phyloP scores from a whole-genome alignment of 2,888 invertebrate genomes.

The Troglohyphantes excavatus region DNA sequence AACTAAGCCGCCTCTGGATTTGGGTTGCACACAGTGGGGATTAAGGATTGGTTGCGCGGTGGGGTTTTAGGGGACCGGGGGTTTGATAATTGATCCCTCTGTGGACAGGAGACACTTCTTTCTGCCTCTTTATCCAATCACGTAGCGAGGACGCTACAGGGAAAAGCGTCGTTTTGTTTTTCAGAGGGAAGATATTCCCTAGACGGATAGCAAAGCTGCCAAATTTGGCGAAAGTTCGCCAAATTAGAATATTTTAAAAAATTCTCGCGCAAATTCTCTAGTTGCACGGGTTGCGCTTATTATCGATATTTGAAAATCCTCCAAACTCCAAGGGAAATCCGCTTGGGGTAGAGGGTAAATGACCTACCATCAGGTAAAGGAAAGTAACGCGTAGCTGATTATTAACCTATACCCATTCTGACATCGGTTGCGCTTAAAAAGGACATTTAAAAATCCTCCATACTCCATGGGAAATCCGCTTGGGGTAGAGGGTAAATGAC shows the following conservation, averaged over 20 bases:
- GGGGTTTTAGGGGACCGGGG: conserved; percentile 51
- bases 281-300: too few species aligned
- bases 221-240: neutral
- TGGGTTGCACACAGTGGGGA: conserved; percentile 48
- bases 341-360: too few species aligned
- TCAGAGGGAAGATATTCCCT: conserved; percentile 35
- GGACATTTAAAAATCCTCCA: too few species aligned
- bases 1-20: conserved; percentile 72
- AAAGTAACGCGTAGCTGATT: too few species aligned
- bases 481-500: too few species aligned
- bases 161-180: conserved; percentile 65
- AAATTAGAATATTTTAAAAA: neutral
- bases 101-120: conserved; percentile 71
- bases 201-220: neutral
- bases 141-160: conserved; percentile 47
- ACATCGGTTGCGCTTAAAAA: too few species aligned
- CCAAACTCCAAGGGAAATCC: too few species aligned
- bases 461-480: too few species aligned
- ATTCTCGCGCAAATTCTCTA: too few species aligned
- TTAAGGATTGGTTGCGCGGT: conserved; percentile 38
- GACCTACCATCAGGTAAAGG: too few species aligned
- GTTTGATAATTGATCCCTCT: conserved; percentile 73
- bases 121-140: conserved; percentile 73
- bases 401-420: too few species aligned
- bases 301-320: too few species aligned